Evolutionary conservation across 2,888 invertebrate genomes (phyloP).

Genomic region (Baronia brevicornis): DNA sequence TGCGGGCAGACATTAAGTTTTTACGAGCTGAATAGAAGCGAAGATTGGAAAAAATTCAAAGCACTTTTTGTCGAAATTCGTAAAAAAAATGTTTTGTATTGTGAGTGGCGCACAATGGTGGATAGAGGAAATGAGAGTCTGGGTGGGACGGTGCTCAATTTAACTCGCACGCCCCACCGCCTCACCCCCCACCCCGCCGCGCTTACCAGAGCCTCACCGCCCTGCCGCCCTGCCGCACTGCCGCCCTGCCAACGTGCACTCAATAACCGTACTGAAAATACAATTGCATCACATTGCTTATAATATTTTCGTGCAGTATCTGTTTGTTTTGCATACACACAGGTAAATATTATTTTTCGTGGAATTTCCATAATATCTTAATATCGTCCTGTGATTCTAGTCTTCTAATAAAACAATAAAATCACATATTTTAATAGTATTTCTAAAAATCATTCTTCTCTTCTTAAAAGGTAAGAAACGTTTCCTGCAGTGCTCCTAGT

Average conservation of each 20-base stretch:
- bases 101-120: slow-evolving; percentile 69
- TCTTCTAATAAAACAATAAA: too few species aligned
- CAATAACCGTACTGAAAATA: slow-evolving; percentile 41
- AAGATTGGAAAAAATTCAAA: slow-evolving; percentile 74
- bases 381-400: too few species aligned
- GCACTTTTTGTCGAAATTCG: slow-evolving; percentile 71
- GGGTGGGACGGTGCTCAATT: slow-evolving; percentile 72
- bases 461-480: too few species aligned
- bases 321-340: slow-evolving; percentile 12
- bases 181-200: slow-evolving; percentile 16
- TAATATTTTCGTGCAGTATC: slow-evolving; percentile 15
- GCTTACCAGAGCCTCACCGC: slow-evolving; percentile 18
- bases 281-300: slow-evolving; percentile 28
- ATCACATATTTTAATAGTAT: too few species aligned
- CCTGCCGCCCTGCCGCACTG: slow-evolving; percentile 7
- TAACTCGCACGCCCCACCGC: slow-evolving; percentile 32
- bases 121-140: slow-evolving; percentile 73
- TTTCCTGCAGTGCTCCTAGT: too few species aligned
- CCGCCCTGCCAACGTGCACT: slow-evolving; percentile 39
- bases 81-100: slow-evolving; percentile 73
- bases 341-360: too few species aligned
- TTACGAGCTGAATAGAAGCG: slow-evolving; percentile 63
- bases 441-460: too few species aligned
- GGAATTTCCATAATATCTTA: too few species aligned
- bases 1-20: slow-evolving; percentile 62